Evolutionary conservation across 2,888 invertebrate genomes (phyloP), one percentile per base, ranked within the genome.

Genomic region (Sminthurides aquaticus): DNA sequence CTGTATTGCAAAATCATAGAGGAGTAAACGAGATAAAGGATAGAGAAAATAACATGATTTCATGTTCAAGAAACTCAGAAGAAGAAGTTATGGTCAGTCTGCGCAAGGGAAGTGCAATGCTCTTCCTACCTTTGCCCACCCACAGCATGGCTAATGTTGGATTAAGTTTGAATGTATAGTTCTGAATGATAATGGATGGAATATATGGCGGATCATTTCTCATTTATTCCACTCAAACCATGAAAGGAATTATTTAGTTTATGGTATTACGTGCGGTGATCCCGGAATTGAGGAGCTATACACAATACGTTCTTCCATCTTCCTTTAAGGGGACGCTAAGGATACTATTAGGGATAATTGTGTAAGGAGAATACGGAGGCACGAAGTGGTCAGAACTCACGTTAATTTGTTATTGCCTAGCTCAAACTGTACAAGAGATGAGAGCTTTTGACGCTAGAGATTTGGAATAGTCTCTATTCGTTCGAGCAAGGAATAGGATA

Each of bases 61-160:
- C n/a, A n/a, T n/a, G n/a, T n/a, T n/a, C n/a, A n/a, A n/a, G n/a
- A n/a, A n/a, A n/a, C n/a, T n/a, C n/a, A n/a, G n/a, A n/a, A n/a
- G n/a, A n/a, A n/a, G n/a, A n/a, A n/a, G n/a, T n/a, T n/a, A n/a
- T n/a, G n/a, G n/a, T n/a, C n/a, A n/a, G n/a, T n/a, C n/a, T n/a
- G n/a, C n/a, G n/a, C n/a, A n/a, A n/a, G n/a, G n/a, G 43, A 11
- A 34, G 43, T 34, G 43, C 43, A 34, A 11, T 34, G 43, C 5
- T 34, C 54, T 54, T 54, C 15, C 20, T 54, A 54, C 59, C 3
- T 57, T 29, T 54, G 64, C 67, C 67, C 63, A 63, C 67, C 67
- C 63, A 63, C 63, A 60, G 67, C 67, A 67, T 67, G 60, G 20
- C 63, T 67, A 67, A 67, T 67, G 58, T 34, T 26, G 58, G 29